Base-by-base conservation (phyloP, 2,113 vertebrate genomes). In the Piliocolobus tephrosceles region DNA sequence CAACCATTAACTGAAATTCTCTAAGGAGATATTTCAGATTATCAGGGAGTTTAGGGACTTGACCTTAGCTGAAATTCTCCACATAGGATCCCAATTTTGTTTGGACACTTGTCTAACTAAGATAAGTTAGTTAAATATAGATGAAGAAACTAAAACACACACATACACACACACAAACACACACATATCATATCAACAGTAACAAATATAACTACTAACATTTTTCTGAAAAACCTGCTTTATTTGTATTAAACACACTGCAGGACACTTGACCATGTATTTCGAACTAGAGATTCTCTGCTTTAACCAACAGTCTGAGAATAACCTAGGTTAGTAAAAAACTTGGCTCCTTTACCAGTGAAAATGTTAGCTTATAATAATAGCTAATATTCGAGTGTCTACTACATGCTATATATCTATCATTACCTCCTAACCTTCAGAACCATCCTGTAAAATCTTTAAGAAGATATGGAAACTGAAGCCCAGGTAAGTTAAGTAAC, bases 341-440 rank as follows among this genome's bases (percentile, higher is more conserved):
- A 32, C 3, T 35, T 88, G 16, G 11, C 47, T 9, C 11, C 16
- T 88, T 96, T 70, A 47, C 35, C 43, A 90, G 58, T 83, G 57
- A 82, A 90, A 88, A 94, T 8, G n/a, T 89, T 90, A 38, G 78
- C 45, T 66, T 83, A 43, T 30, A 91, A n/a, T 45, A 89, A 87
- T 22, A 75, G 73, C n/a, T 79, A 12, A 32, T 87, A 32, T 90
- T 83, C 83, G 75, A 47, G 2, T 38, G 10, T 6, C 47, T 52
- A 30, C 17, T 50, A 13, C 45, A 72, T n/a, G 13, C 11, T 64
- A 78, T 27, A 58, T 38, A 47, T 66, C 4, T n/a, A n/a, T 27
- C 45, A 38, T 57, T n/a, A 70, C 64, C 58, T 61, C 45, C 35
- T 75, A 64, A 83, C 27, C 6, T 6, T 82, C 30, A 90, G 88